Percentiles rank a stretch among this genome's conserved stretches.
Conservation (phyloP, 2,113 vertebrate genomes). For the Ascaphus truei region DNA sequence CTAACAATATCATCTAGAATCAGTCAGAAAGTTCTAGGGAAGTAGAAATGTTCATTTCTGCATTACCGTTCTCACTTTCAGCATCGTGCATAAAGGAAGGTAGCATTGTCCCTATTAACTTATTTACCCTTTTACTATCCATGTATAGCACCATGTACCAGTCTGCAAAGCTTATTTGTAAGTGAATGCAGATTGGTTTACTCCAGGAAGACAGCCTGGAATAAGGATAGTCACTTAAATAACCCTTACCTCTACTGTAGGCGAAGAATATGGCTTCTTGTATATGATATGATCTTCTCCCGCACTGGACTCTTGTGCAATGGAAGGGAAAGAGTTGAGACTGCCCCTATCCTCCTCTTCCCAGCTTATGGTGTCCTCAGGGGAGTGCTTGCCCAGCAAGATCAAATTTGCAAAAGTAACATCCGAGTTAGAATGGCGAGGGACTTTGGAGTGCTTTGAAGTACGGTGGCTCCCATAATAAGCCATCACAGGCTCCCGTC, state of each 20-base stretch:
- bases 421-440: neutral
- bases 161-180: no score
- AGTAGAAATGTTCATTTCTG: no score
- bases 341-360: neutral
- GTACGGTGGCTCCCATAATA: conserved; percentile 39
- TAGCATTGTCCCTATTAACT: no score
- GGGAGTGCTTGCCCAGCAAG: conserved; percentile 20
- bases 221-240: no score
- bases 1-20: no score
- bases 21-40: no score
- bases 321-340: neutral
- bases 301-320: neutral
- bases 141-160: no score
- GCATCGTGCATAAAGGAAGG: no score
- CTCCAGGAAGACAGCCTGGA: no score
- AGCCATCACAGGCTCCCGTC: conserved; percentile 42
- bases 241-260: conserved; percentile 25
- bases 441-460: conserved; percentile 27
- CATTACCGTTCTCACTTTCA: no score
- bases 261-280: neutral
- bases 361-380: neutral
- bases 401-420: conserved; percentile 39
- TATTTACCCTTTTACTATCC: no score
- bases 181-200: no score
- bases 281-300: neutral